Evolutionary conservation across 2,113 vertebrate species (phyloP), one percentile per base, ranked within the genome.

Genomic region (Marcusenius ussheri): DNA sequence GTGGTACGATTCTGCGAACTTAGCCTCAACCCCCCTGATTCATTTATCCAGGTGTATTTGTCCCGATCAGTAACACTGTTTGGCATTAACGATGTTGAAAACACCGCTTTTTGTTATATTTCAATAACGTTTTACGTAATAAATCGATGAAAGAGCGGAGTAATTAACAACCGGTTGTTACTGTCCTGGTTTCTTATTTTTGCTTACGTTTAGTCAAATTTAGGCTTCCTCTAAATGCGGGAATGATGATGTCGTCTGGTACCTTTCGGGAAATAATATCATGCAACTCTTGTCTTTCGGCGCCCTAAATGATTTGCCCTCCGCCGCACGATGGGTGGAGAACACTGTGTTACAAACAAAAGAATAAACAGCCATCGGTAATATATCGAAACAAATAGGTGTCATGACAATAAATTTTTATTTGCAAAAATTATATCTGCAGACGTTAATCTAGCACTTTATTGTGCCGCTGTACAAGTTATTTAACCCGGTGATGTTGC

Each of bases 381-480:
- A 95, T 94, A 94, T 96, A 95, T 96, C 95, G 93, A 94, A 95
- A 95, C 39, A 3, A 95, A 91, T 94, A 95, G 95, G 94, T 77
- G 74, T 31, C 15, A 94, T 95, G 96, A 94, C 95, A 96, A 96
- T 96, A 96, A 95, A 95, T 94, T 95, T 95, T 95, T 95, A 95
- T 93, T 95, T 94, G 93, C 94, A 93, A 93, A 91, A 94, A 95
- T 93, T 94, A 89, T 90, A 51, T 49, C 11, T 47, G 21, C 1
- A 53, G 19, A 10, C 42, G 39, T 47, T 47, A 8, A 45, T n/a
- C 24, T 47, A n/a, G 47, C 39, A 89, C 3, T 84, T 15, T 19
- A 51, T 51, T 11, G 1, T 8, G 10, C 27, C 35, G 27, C 15
- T 46, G n/a, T n/a, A 21, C 62, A 24, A n/a, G 46, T 49, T 46